phyloP scores from a whole-genome alignment of 2,113 vertebrate species.

The Xenopus tropicalis region UCB_Xtro_10.0 CM004443.2:46489001-46489500 shows the following conservation, averaged over 20 bases:
- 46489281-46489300: slow-evolving; percentile 55
- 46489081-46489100: not conserved
- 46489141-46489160: not conserved
- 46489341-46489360: slow-evolving; percentile 52
- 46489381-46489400: slow-evolving; percentile 50
- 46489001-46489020: not conserved
- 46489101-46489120: not conserved
- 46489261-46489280: slow-evolving; percentile 57
- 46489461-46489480: not conserved
- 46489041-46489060: not conserved
- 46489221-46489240: slow-evolving; percentile 52
- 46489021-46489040: not conserved
- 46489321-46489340: slow-evolving; percentile 47
- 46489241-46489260: slow-evolving; percentile 55
- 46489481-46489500: slow-evolving; percentile 11
- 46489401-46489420: slow-evolving; percentile 56
- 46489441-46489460: slow-evolving; percentile 45
- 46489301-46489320: slow-evolving; percentile 49
- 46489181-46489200: slow-evolving; percentile 19
- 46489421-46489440: slow-evolving; percentile 33
- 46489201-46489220: slow-evolving; percentile 42
- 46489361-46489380: slow-evolving; percentile 49
- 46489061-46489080: not conserved
- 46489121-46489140: not conserved
- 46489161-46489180: slow-evolving; percentile 25